phyloP scores from a whole-genome alignment of 2,888 invertebrate species.

The Diloba caeruleocephala region DNA sequence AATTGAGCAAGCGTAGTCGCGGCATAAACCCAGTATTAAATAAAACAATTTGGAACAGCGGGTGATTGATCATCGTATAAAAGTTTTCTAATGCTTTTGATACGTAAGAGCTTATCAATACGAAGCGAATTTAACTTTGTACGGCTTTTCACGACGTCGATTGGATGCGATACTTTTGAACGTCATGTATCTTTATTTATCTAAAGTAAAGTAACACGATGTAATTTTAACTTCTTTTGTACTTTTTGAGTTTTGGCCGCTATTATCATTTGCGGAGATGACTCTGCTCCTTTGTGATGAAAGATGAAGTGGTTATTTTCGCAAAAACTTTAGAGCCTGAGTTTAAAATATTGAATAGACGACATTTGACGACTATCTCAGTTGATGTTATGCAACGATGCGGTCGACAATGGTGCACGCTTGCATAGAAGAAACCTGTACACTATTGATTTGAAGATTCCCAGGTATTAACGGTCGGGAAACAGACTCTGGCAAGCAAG shows the following conservation, averaged over 20 bases:
- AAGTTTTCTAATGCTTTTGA: constrained; percentile 61
- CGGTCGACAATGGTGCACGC: too few species aligned
- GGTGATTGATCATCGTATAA: constrained; percentile 74
- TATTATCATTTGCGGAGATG: constrained; percentile 5
- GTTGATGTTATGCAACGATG: too few species aligned
- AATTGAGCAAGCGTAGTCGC: constrained; percentile 4
- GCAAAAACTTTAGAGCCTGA: too few species aligned
- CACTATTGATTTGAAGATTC: too few species aligned
- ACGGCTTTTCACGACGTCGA: constrained; percentile 26
- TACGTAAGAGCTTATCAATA: constrained; percentile 55
- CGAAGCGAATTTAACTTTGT: constrained; percentile 53
- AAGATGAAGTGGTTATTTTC: background rate
- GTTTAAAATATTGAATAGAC: too few species aligned
- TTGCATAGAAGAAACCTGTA: too few species aligned
- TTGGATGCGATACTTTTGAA: constrained; percentile 30
- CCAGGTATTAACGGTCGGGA: too few species aligned
- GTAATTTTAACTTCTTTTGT: constrained; percentile 19
- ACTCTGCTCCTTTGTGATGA: background rate
- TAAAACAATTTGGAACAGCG: constrained; percentile 70
- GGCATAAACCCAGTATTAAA: constrained; percentile 42
- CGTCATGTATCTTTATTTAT: constrained; percentile 12
- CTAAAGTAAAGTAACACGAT: constrained; percentile 6
- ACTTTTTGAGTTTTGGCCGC: background rate
- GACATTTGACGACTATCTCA: too few species aligned
- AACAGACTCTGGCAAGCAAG: too few species aligned